phyloP scores from a whole-genome alignment of 2,797 vertebrate species.

The Hydrolagus colliei region DNA sequence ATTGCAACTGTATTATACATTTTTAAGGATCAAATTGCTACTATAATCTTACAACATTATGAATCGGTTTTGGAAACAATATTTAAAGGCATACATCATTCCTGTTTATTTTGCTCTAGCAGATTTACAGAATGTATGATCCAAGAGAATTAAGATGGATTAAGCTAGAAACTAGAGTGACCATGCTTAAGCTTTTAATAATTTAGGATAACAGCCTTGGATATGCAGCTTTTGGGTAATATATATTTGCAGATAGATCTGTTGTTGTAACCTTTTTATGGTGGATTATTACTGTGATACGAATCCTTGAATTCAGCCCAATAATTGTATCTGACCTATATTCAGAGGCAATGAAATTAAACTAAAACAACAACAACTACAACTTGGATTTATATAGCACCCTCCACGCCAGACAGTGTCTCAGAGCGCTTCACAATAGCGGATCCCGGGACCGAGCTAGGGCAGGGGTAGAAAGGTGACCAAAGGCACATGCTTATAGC shows the following conservation, averaged over 20 bases:
- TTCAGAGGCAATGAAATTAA: neutral
- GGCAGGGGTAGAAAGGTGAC: no score
- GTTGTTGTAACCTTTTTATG: neutral
- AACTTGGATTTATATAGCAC: no score
- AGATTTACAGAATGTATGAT: slow-evolving; percentile 4
- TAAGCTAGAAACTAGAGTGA: slow-evolving; percentile 14
- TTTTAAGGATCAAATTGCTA: neutral
- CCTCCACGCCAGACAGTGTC: no score
- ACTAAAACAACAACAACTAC: no score
- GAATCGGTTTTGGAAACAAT: neutral
- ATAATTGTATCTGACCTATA: neutral
- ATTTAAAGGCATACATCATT: neutral
- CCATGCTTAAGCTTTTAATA: slow-evolving; percentile 15
- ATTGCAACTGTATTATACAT: neutral
- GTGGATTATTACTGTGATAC: slow-evolving; percentile 1
- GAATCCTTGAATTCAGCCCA: neutral
- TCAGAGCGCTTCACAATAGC: no score
- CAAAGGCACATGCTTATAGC: neutral
- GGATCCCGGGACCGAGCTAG: no score
- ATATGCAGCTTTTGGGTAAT: slow-evolving; percentile 1
- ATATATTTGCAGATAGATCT: neutral
- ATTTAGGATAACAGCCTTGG: neutral
- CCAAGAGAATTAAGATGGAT: slow-evolving; percentile 3
- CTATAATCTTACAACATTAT: neutral
- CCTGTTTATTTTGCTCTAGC: neutral